Evolutionary conservation across 1,140 invertebrate genomes (phyloP).

Genomic region (Sycophila sp.): DNA sequence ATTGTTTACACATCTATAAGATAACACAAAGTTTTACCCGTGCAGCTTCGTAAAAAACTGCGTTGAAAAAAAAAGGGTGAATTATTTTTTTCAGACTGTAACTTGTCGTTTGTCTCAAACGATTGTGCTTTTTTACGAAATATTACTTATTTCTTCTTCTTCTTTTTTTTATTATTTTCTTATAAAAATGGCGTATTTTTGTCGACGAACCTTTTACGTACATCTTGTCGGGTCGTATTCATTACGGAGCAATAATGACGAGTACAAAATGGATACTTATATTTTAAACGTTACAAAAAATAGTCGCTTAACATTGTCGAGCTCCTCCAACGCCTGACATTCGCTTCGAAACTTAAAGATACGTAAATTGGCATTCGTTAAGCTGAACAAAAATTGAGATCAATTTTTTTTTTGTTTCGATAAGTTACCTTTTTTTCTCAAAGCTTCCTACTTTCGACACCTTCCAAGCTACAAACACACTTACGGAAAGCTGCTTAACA

Average conservation of each 20-base stretch:
- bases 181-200: slow-evolving; percentile 7
- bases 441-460: background rate
- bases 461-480: slow-evolving; percentile 3
- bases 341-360: background rate
- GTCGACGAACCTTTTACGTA: background rate
- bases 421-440: background rate
- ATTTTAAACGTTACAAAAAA: slow-evolving; percentile 18
- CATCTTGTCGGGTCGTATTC: background rate
- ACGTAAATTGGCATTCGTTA: slow-evolving; percentile 4
- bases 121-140: slow-evolving; percentile 18
- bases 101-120: background rate
- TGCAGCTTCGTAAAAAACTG: background rate
- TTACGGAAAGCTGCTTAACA: too few species aligned
- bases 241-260: slow-evolving; percentile 16
- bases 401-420: background rate
- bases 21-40: too few species aligned
- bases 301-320: background rate
- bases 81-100: background rate
- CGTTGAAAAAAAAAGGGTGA: background rate
- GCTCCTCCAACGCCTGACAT: background rate
- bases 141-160: too few species aligned
- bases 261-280: slow-evolving; percentile 28
- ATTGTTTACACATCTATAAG: too few species aligned
- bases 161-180: background rate
- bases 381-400: slow-evolving; percentile 17